Evolutionary conservation across 2,113 vertebrate species (phyloP).

Genomic region (Nerophis ophidion): DNA sequence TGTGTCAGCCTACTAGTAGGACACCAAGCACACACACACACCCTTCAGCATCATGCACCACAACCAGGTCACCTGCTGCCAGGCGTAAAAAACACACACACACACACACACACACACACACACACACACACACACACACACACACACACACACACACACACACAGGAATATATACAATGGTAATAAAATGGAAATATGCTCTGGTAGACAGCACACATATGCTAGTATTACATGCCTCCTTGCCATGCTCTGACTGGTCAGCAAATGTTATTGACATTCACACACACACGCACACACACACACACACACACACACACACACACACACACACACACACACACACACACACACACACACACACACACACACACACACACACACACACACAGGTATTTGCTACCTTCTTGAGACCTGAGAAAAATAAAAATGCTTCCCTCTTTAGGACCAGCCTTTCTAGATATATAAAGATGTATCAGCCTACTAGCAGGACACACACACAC

Average conservation of each 20-base stretch:
- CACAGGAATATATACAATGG: slow-evolving; percentile 15
- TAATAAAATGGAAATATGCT: slow-evolving; percentile 34
- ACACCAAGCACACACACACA: slow-evolving; percentile 42
- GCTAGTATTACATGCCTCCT: slow-evolving; percentile 61
- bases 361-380: too few relatives aligned
- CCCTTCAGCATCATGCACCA: slow-evolving; percentile 48
- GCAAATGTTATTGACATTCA: slow-evolving; percentile 61
- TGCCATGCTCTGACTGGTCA: slow-evolving; percentile 43
- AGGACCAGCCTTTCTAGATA: too few relatives aligned
- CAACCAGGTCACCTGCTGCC: slow-evolving; percentile 64
- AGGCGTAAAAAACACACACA: slow-evolving; percentile 36
- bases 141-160: slow-evolving; percentile 31
- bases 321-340: too few relatives aligned
- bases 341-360: too few relatives aligned
- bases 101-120: slow-evolving; percentile 26
- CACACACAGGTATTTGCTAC: too few relatives aligned
- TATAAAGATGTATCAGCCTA: too few relatives aligned
- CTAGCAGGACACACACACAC: too few relatives aligned
- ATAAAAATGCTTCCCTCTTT: too few relatives aligned
- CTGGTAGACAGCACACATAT: slow-evolving; percentile 64
- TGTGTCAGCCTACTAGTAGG: slow-evolving; percentile 63
- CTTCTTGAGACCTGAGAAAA: too few relatives aligned
- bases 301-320: not conserved
- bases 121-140: slow-evolving; percentile 22
- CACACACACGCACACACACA: slow-evolving; percentile 26